Conservation (phyloP, 2,888 invertebrate species). For the Drosophila kuntzei region DNA sequence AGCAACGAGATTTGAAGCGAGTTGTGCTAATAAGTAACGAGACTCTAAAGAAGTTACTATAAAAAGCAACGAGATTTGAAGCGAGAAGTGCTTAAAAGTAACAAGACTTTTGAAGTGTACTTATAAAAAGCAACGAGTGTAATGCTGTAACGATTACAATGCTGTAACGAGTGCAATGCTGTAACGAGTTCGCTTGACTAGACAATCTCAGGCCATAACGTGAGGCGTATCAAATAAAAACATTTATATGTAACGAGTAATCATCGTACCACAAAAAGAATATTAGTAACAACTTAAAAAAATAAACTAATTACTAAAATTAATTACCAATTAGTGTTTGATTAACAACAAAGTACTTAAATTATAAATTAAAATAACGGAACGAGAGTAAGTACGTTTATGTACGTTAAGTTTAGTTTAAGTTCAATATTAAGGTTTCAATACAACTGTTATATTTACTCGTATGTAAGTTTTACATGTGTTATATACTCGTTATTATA, state of each 20-base stretch:
- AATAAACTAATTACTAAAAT: constrained; percentile 51
- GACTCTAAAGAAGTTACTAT: not conserved
- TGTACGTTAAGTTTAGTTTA: constrained; percentile 60
- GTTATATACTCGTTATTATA: constrained; percentile 38
- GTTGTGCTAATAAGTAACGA: not conserved
- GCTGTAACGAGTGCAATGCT: not conserved
- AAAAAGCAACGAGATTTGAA: not conserved
- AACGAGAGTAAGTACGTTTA: constrained; percentile 35
- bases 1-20: not conserved
- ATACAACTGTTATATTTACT: constrained; percentile 44
- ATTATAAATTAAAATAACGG: constrained; percentile 34
- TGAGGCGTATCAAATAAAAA: constrained; percentile 21
- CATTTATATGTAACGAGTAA: constrained; percentile 35
- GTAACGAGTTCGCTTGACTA: constrained; percentile 3
- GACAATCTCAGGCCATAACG: constrained; percentile 26
- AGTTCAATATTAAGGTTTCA: constrained; percentile 43
- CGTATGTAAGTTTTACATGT: constrained; percentile 32
- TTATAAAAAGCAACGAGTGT: not conserved
- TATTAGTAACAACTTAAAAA: constrained; percentile 70
- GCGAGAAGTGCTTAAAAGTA: not conserved
- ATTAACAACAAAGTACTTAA: constrained; percentile 51
- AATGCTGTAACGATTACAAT: constrained; percentile 2
- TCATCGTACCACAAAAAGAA: constrained; percentile 19
- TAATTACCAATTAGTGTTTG: constrained; percentile 66
- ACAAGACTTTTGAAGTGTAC: not conserved